Conservation (phyloP, 2,113 vertebrate species). For the Pyrgilauda ruficollis region DNA sequence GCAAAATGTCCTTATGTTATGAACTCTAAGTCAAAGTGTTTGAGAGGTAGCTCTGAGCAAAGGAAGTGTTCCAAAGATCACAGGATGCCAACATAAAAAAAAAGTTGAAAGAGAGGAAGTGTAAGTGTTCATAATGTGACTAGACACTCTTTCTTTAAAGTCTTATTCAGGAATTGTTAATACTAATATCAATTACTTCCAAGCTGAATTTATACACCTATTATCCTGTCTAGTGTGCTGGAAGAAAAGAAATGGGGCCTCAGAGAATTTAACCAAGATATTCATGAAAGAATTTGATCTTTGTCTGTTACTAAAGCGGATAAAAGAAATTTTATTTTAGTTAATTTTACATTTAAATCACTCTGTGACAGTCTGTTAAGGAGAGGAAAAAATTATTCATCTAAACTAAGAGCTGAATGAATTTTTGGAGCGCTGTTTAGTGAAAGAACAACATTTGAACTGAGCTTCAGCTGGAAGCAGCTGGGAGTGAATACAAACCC, state of each 20-base stretch:
- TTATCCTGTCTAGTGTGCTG: slow-evolving; percentile 25
- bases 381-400: slow-evolving; percentile 41
- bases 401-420: slow-evolving; percentile 38
- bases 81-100: slow-evolving; percentile 19
- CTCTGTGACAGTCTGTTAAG: slow-evolving; percentile 28
- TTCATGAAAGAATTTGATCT: slow-evolving; percentile 57
- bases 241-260: slow-evolving; percentile 52
- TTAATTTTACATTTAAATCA: slow-evolving; percentile 66
- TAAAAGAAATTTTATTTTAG: slow-evolving; percentile 58
- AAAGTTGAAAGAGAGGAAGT: background rate
- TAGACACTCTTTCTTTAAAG: slow-evolving; percentile 42
- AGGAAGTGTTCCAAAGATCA: slow-evolving; percentile 48
- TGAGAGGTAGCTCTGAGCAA: slow-evolving; percentile 16
- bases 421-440: slow-evolving; percentile 16
- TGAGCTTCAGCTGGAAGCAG: slow-evolving; percentile 21
- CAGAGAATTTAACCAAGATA: slow-evolving; percentile 44
- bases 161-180: slow-evolving; percentile 51
- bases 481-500: slow-evolving; percentile 66
- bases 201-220: slow-evolving; percentile 54
- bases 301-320: slow-evolving; percentile 21
- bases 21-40: background rate
- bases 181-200: slow-evolving; percentile 60
- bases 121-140: slow-evolving; percentile 38
- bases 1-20: background rate
- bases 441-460: slow-evolving; percentile 38